Evolutionary conservation across 2,888 invertebrate genomes (phyloP).

Genomic region (Frankliniella fusca): DNA sequence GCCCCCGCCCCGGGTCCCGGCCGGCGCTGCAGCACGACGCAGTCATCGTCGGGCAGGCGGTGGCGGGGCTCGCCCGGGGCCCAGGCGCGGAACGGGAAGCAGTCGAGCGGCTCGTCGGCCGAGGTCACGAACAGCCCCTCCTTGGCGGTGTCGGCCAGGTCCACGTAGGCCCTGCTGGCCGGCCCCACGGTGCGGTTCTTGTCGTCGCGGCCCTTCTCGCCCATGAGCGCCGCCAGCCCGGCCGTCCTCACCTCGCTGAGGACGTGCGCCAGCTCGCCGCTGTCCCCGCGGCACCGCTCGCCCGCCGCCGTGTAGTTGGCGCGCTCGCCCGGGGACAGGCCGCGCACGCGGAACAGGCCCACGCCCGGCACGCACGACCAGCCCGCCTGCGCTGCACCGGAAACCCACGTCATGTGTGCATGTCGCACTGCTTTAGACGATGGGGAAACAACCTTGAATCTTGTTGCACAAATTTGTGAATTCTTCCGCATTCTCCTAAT

Average conservation of each 20-base stretch:
- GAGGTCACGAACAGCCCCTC: slow-evolving; percentile 32
- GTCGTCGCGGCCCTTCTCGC: background rate
- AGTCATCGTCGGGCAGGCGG: slow-evolving; percentile 30
- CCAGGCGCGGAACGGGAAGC: slow-evolving; percentile 32
- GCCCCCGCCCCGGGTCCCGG: too few species aligned
- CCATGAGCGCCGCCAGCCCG: slow-evolving; percentile 27
- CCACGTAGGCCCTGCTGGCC: slow-evolving; percentile 30
- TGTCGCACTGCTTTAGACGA: background rate
- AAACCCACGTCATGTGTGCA: background rate
- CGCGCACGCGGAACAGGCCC: slow-evolving; percentile 31
- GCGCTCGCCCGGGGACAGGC: slow-evolving; percentile 6
- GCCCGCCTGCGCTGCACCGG: slow-evolving; percentile 29
- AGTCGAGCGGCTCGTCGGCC: slow-evolving; percentile 31
- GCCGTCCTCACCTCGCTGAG: slow-evolving; percentile 31
- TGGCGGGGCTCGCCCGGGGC: slow-evolving; percentile 32
- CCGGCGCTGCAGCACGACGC: slow-evolving; percentile 27
- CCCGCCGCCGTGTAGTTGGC: slow-evolving; percentile 31
- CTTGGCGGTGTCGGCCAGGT: slow-evolving; percentile 27
- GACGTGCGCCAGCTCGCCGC: slow-evolving; percentile 31
- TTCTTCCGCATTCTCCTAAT: too few species aligned
- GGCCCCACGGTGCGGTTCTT: background rate
- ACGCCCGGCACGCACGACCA: slow-evolving; percentile 32
- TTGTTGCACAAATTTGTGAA: too few species aligned
- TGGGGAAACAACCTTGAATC: too few species aligned
- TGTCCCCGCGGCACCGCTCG: slow-evolving; percentile 25